Percentiles rank a stretch among this genome's conserved stretches.
Conservation (phyloP, 2,888 invertebrate genomes). For the Sesia bembeciformis region DNA sequence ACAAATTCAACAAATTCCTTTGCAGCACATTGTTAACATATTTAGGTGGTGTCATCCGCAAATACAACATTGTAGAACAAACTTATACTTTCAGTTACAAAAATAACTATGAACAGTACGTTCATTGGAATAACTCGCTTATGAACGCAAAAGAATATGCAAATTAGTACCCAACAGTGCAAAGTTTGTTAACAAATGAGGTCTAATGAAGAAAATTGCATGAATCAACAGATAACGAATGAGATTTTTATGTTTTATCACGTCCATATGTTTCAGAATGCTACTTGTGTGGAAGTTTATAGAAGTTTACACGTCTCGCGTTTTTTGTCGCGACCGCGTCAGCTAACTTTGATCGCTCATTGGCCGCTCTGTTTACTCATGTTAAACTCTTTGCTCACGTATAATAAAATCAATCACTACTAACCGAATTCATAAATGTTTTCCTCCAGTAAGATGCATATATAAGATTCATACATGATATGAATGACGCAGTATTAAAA, state of each 20-base stretch:
- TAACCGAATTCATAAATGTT: conserved; percentile 17
- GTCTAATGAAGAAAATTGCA: too few species aligned
- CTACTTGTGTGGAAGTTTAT: neutral
- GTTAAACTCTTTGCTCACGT: conserved; percentile 12
- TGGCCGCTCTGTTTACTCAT: neutral
- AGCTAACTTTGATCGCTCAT: neutral
- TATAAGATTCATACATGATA: conserved; percentile 35
- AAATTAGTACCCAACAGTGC: too few species aligned
- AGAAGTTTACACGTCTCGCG: conserved; percentile 27
- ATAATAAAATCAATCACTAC: neutral
- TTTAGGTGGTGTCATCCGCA: too few species aligned
- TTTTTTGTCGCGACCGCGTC: neutral
- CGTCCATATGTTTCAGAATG: conserved; percentile 10
- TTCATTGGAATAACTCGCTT: too few species aligned
- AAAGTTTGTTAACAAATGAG: too few species aligned
- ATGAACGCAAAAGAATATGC: too few species aligned
- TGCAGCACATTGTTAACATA: too few species aligned
- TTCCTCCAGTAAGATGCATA: conserved; percentile 36
- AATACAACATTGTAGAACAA: too few species aligned
- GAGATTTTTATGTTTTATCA: conserved; percentile 17
- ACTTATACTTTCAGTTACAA: too few species aligned
- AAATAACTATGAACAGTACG: too few species aligned
- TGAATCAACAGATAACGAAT: too few species aligned
- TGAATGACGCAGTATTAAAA: conserved; percentile 27
- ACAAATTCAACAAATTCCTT: too few species aligned